phyloP scores from a whole-genome alignment of 2,113 vertebrate genomes.

The Coryphaenoides rupestris region DNA sequence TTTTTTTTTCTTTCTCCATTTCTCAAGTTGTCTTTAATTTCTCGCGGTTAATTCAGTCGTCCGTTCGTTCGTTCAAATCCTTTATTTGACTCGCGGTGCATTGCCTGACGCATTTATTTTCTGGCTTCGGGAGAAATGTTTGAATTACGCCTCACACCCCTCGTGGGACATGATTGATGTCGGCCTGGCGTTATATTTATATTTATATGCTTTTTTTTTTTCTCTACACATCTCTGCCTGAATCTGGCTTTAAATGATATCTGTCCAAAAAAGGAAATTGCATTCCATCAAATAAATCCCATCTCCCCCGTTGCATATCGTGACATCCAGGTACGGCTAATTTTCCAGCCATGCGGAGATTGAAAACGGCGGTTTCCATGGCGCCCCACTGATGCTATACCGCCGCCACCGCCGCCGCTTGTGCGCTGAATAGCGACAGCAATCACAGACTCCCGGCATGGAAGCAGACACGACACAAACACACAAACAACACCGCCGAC shows the following conservation, averaged over 20 bases:
- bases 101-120: too few species aligned
- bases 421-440: conserved; percentile 44
- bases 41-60: too few species aligned
- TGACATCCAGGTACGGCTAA: conserved; percentile 35
- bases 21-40: too few species aligned
- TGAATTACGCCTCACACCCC: too few species aligned
- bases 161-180: background rate
- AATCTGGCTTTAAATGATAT: conserved; percentile 49
- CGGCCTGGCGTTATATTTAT: background rate
- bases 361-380: conserved; percentile 20
- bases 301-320: conserved; percentile 37
- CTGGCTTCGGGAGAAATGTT: too few species aligned
- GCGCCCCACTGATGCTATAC: background rate
- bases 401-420: too few species aligned
- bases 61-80: too few species aligned
- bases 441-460: conserved; percentile 24
- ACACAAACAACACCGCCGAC: too few species aligned
- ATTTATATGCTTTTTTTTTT: background rate
- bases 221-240: conserved; percentile 27
- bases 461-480: conserved; percentile 45
- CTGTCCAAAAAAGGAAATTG: conserved; percentile 51
- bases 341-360: conserved; percentile 42
- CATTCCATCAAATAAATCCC: conserved; percentile 27
- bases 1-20: too few species aligned
- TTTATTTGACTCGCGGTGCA: too few species aligned